Percentiles rank a stretch among this genome's conserved stretches.
Conservation (phyloP, 1,140 invertebrate species). For the Amyelois transitella region DNA sequence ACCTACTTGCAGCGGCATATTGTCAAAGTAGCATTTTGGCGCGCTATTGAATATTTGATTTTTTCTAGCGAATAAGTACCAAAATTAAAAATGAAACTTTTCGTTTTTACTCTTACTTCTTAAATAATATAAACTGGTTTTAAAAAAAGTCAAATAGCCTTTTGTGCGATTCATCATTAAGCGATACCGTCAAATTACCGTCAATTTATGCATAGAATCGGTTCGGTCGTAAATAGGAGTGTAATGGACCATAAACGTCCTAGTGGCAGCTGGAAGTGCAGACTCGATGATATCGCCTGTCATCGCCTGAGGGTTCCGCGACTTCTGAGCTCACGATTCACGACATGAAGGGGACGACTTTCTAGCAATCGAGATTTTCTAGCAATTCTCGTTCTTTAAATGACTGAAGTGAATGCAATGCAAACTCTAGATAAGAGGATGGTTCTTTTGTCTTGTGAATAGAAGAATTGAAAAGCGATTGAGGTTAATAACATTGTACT, state of each 20-base stretch:
- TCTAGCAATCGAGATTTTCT: not conserved
- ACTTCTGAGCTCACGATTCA: slow-evolving; percentile 5
- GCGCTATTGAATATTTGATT: too few relatives aligned
- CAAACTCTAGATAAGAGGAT: too few relatives aligned
- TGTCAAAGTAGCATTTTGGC: too few relatives aligned
- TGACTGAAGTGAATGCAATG: too few relatives aligned
- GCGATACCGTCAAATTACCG: not conserved
- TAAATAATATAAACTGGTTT: not conserved
- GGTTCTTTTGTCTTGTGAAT: too few relatives aligned
- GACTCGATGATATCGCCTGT: slow-evolving; percentile 34
- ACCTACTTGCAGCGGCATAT: too few relatives aligned
- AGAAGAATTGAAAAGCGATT: too few relatives aligned
- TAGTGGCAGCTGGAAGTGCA: slow-evolving; percentile 25
- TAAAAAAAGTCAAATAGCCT: too few relatives aligned
- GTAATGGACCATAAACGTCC: slow-evolving; percentile 35
- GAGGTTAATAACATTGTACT: too few relatives aligned
- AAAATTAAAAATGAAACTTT: too few relatives aligned
- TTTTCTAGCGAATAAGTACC: too few relatives aligned
- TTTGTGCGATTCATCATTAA: not conserved
- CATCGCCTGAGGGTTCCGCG: slow-evolving; percentile 17
- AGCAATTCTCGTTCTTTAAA: too few relatives aligned
- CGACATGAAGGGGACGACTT: slow-evolving; percentile 8
- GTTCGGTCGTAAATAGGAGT: slow-evolving; percentile 22
- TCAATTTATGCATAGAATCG: slow-evolving; percentile 17
- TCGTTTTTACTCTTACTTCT: not conserved